Base-by-base conservation (phyloP, 2,113 vertebrate species). In the Arizona elegans region DNA sequence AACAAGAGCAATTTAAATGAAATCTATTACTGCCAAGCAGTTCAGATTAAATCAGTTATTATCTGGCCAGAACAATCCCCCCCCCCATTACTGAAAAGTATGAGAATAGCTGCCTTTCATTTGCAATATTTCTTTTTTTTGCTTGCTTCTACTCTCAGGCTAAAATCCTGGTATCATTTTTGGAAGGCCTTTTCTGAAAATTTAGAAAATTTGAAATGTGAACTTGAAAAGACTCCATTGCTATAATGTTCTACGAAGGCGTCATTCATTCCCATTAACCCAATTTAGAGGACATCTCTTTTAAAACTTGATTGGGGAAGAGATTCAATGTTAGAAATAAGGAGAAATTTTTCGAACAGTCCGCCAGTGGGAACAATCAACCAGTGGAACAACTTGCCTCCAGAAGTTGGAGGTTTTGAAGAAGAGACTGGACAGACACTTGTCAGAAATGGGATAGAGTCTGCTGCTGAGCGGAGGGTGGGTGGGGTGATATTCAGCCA, bases 1-100 rank as follows among this genome's bases (percentile, higher is more conserved):
- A 96, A 95, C 93, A 52, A 96, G 93, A 93, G 47, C 92, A 93
- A 56, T 92, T 93, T 96, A 94, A 96, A 96, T 96, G 94, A 95
- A 95, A 95, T 95, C 56, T 65, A 92, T 87, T 87, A 87, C 62
- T 87, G 56, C 52, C 91, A 62, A 87, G 56, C 91, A 26, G 56
- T 65, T 92, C 58, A 88, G 50, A 92, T 92, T 92, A 92, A 70
- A 86, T 90, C 75, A 93, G 89, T 91, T 95, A 92, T 90, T 94
- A 70, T 90, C 94, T 62, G 87, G 56, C 92, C 94, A 86, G 91
- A 92, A 17, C 19, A 92, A 81, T 65, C 26, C 50, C 2, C 12
- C 2, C 95, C 93, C 1, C 95, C 93, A 56, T 96, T 90, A 47
- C 65, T 38, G 89, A 95, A 55, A 55, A 93, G 3, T 11, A 87